A percentile compares a stretch with the other conserved stretches of the same genome.
phyloP scores from a whole-genome alignment of 2,888 invertebrate species.

The Drosophila lacicola region DNA sequence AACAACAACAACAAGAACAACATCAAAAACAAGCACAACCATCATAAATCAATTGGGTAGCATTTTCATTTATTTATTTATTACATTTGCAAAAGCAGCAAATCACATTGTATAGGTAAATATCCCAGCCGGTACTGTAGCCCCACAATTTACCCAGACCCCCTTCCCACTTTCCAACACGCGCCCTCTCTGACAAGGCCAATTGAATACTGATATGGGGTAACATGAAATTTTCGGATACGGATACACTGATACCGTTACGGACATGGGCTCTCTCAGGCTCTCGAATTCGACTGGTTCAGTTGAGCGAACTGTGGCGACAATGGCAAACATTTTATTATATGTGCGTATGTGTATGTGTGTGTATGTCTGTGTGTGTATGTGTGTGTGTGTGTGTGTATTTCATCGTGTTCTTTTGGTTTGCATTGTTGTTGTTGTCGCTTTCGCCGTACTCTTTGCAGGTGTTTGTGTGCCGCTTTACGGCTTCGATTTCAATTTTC shows the following conservation, averaged over 20 bases:
- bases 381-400: not conserved
- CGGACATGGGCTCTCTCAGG: conserved; percentile 27
- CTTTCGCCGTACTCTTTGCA: conserved; percentile 29
- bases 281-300: conserved; percentile 9
- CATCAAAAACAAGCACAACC: not conserved
- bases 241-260: conserved; percentile 45
- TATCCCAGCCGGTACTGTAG: conserved; percentile 7
- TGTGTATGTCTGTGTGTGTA: too few relatives aligned
- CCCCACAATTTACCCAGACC: not conserved
- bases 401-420: conserved; percentile 38
- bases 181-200: conserved; percentile 24
- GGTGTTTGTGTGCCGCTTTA: conserved; percentile 52
- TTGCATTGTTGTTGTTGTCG: conserved; percentile 16
- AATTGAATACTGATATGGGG: conserved; percentile 54
- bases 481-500: conserved; percentile 75
- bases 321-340: conserved; percentile 70
- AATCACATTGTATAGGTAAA: conserved; percentile 50
- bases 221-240: conserved; percentile 36
- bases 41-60: conserved; percentile 70
- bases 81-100: conserved; percentile 54
- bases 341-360: not conserved
- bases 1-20: not conserved
- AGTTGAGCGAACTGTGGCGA: conserved; percentile 51
- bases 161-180: not conserved
- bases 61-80: conserved; percentile 72